phyloP scores from a whole-genome alignment of 2,888 invertebrate species.

The Eumerus sabulonum region DNA sequence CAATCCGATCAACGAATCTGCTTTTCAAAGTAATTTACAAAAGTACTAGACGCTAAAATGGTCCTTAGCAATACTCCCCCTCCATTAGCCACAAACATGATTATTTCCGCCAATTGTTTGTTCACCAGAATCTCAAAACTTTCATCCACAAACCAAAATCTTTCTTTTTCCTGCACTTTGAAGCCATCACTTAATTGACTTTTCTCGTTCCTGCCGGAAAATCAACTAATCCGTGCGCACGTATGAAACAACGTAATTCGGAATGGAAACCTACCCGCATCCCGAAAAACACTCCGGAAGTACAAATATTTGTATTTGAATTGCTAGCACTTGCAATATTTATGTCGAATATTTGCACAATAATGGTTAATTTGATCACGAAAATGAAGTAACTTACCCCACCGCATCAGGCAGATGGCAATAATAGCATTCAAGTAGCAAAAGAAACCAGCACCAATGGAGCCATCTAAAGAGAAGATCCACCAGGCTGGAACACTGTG shows the following conservation, averaged over 20 bases:
- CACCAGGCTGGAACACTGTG: not conserved
- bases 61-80: too few species aligned
- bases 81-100: too few species aligned
- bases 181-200: slow-evolving; percentile 60
- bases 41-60: too few species aligned
- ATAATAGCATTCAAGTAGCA: too few species aligned
- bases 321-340: slow-evolving; percentile 62
- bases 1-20: too few species aligned
- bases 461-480: not conserved
- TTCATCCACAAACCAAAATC: not conserved
- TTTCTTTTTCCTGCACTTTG: slow-evolving; percentile 14
- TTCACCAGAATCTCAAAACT: too few species aligned
- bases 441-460: too few species aligned
- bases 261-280: slow-evolving; percentile 27
- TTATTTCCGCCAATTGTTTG: too few species aligned
- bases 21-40: too few species aligned
- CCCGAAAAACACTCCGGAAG: too few species aligned
- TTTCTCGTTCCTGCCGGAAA: slow-evolving; percentile 57
- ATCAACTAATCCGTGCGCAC: slow-evolving; percentile 49
- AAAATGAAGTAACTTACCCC: slow-evolving; percentile 66
- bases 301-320: slow-evolving; percentile 64
- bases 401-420: slow-evolving; percentile 14
- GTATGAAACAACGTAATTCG: slow-evolving; percentile 59
- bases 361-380: slow-evolving; percentile 77
- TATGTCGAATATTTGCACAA: slow-evolving; percentile 70